Conservation (phyloP, 2,113 vertebrate genomes). For the Daboia siamensis region DNA sequence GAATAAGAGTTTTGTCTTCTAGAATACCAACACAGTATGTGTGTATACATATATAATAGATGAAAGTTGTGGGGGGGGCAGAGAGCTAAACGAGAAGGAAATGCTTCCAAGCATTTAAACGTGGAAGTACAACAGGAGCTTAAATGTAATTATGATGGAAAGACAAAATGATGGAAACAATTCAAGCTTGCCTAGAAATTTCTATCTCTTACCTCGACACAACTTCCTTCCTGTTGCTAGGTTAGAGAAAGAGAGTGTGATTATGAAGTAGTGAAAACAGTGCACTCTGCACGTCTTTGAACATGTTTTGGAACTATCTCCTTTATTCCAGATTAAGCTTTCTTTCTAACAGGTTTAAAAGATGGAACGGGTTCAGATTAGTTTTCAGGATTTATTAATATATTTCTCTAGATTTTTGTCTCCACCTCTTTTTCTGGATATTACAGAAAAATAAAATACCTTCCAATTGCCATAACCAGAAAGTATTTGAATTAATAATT, state of each 20-base stretch:
- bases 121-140: slow-evolving; percentile 1
- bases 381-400: neutral
- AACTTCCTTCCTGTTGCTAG: neutral
- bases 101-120: neutral
- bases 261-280: neutral
- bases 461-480: neutral
- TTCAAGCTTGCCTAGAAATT: neutral
- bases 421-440: neutral
- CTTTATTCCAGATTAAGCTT: neutral
- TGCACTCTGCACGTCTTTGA: neutral
- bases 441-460: neutral
- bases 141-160: slow-evolving; percentile 7
- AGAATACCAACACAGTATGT: neutral
- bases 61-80: neutral
- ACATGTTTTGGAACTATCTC: neutral
- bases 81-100: too few species aligned
- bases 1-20: neutral
- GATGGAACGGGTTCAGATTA: neutral
- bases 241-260: neutral
- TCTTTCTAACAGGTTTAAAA: neutral
- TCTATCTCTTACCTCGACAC: neutral
- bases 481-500: neutral
- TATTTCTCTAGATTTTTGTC: neutral
- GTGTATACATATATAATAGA: neutral
- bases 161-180: neutral